phyloP scores from a whole-genome alignment of 1,140 invertebrate species.

The Nixonia krombeini region DNA sequence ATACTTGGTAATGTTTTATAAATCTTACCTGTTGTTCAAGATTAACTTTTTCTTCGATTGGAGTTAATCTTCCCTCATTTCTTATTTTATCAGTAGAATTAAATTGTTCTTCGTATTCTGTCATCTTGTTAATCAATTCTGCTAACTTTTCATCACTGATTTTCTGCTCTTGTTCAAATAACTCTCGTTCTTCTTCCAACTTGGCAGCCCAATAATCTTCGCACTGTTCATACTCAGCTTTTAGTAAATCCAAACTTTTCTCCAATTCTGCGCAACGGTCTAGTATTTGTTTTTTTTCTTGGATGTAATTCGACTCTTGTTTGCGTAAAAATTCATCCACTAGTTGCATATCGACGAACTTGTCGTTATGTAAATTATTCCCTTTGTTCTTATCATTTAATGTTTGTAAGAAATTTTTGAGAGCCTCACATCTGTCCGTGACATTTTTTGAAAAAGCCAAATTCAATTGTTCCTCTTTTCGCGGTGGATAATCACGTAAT shows the following conservation, averaged over 20 bases:
- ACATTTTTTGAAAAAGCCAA: conserved; percentile 12
- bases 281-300: conserved; percentile 70
- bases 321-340: conserved; percentile 44
- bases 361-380: conserved; percentile 12
- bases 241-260: conserved; percentile 79
- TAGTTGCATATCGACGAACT: conserved; percentile 6
- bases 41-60: conserved; percentile 82
- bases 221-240: conserved; percentile 83
- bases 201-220: conserved; percentile 89
- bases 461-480: conserved; percentile 55
- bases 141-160: conserved; percentile 83
- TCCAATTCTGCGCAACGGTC: conserved; percentile 79
- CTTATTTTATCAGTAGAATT: conserved; percentile 66
- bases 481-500: conserved; percentile 64
- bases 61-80: conserved; percentile 74
- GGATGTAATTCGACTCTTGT: conserved; percentile 46
- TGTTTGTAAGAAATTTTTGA: conserved; percentile 14
- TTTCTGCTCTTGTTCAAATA: conserved; percentile 83
- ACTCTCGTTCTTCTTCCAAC: conserved; percentile 82
- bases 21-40: conserved; percentile 77
- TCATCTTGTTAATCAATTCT: conserved; percentile 81
- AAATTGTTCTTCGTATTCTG: conserved; percentile 86
- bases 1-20: conserved; percentile 8
- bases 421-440: conserved; percentile 10
- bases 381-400: conserved; percentile 15